phyloP scores from a whole-genome alignment of 2,888 invertebrate genomes.

The Eupithecia insigniata region DNA sequence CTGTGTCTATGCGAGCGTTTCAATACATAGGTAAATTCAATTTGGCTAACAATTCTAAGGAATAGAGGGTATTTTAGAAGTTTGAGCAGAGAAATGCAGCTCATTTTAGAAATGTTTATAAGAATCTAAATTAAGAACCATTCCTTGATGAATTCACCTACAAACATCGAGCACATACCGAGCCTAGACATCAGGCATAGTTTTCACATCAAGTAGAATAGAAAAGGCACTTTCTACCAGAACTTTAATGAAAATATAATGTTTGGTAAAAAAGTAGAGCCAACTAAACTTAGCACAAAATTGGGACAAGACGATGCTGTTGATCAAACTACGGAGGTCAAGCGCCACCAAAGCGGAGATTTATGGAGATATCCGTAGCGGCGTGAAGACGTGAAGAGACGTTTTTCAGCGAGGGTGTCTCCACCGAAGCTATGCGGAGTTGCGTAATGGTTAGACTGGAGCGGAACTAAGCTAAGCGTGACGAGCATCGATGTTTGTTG shows the following conservation, averaged over 20 bases:
- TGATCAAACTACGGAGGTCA: conserved; percentile 4
- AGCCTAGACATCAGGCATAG: not conserved
- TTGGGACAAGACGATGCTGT: not conserved
- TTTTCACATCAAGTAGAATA: not conserved
- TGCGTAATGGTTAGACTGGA: too few relatives aligned
- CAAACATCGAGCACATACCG: too few relatives aligned
- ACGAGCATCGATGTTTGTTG: too few relatives aligned
- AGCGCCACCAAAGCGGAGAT: too few relatives aligned
- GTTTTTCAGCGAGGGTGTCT: too few relatives aligned
- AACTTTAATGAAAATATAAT: not conserved
- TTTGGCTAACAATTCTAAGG: conserved; percentile 22
- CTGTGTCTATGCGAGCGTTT: conserved; percentile 47
- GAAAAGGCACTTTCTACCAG: not conserved
- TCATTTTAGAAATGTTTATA: not conserved
- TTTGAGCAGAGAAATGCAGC: not conserved
- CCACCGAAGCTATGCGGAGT: too few relatives aligned
- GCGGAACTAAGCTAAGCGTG: too few relatives aligned
- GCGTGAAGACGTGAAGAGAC: too few relatives aligned
- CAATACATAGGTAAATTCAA: conserved; percentile 37
- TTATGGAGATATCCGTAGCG: too few relatives aligned
- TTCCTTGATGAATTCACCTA: not conserved
- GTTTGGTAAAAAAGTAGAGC: not conserved
- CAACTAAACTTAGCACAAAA: not conserved
- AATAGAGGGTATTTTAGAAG: not conserved
- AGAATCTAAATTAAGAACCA: not conserved